Evolutionary conservation across 2,113 vertebrate species (phyloP).

Genomic region (Poecile atricapillus): DNA sequence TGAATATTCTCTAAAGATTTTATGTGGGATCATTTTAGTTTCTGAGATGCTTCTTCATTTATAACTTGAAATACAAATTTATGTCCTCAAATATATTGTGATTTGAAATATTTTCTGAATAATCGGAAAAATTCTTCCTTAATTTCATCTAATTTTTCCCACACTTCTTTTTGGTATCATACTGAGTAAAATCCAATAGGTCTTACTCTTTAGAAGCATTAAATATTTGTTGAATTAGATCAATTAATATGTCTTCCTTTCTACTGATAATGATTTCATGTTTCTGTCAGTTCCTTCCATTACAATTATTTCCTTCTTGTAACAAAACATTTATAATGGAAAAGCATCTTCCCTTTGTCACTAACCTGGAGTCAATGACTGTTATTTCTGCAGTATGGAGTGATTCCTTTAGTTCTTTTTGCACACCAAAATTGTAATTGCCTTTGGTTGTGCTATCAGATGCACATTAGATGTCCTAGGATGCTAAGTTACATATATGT

Average conservation of each 20-base stretch:
- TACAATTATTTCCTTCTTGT: neutral
- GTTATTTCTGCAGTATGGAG: neutral
- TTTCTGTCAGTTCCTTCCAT: neutral
- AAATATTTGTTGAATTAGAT: neutral
- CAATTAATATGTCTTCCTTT: neutral
- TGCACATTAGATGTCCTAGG: neutral
- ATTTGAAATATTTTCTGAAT: neutral
- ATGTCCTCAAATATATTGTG: neutral
- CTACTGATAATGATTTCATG: neutral
- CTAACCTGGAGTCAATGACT: neutral
- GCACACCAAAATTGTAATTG: neutral
- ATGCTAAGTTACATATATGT: neutral
- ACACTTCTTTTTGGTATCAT: neutral
- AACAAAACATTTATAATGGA: neutral
- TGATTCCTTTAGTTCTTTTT: neutral
- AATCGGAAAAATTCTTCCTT: neutral
- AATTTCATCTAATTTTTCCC: neutral
- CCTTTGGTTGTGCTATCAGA: neutral
- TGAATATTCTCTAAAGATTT: neutral
- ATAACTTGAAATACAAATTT: neutral
- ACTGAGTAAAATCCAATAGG: neutral
- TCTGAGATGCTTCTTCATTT: neutral
- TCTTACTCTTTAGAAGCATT: neutral
- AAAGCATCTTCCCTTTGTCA: neutral
- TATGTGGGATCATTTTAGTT: neutral